Evolutionary conservation across 2,888 invertebrate genomes (phyloP), one percentile per base, ranked within the genome.

Genomic region (Gastracanthus pulcherrimus): DNA sequence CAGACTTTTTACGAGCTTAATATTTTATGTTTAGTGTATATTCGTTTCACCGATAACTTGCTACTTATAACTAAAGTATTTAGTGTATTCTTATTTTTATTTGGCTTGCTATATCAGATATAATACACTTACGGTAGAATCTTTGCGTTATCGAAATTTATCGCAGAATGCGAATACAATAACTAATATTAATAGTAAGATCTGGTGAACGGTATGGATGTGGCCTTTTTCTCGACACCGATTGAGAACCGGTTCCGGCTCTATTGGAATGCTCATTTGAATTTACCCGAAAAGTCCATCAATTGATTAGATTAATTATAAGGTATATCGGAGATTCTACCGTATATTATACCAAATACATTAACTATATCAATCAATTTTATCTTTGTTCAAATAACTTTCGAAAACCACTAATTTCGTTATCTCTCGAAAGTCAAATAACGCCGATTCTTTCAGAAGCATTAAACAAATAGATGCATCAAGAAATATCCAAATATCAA

Each of bases 271-370:
- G 66, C 74, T 80, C 76, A 74, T 80, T 80, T 74, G 64, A 74
- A 74, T 82, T 82, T 64, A 80, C 58, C 66, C 74, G 80, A 80
- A 72, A 82, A 82, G 71, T 66, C 82, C 79, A 71, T 82, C 82
- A 71, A 60, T 66, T 67, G 82, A 79, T 78, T 69, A 75, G 69
- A 74, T 76, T 67, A 77, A 58, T 76, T 34, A 38, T 2, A 11
- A 48, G 60, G 48, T 23, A 26, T 48, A 58, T 36, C 72, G 71
- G 66, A 60, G 36, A 2, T n/a, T 16, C 5, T 11, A 29, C 26
- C 29, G 16, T 67, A n/a, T 26, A 67, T 19, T 34, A 19, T 16
- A 13, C 6, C 41, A n/a, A 29, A 29, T 45, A 26, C 67, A 67
- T 67, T 67, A 67, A 67, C 45, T n/a, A 19, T 19, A 13, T 11